A percentile compares a stretch with the other conserved stretches of the same genome.
phyloP scores from a whole-genome alignment of 2,797 vertebrate genomes.

The Gadopsis bispinosus region DNA sequence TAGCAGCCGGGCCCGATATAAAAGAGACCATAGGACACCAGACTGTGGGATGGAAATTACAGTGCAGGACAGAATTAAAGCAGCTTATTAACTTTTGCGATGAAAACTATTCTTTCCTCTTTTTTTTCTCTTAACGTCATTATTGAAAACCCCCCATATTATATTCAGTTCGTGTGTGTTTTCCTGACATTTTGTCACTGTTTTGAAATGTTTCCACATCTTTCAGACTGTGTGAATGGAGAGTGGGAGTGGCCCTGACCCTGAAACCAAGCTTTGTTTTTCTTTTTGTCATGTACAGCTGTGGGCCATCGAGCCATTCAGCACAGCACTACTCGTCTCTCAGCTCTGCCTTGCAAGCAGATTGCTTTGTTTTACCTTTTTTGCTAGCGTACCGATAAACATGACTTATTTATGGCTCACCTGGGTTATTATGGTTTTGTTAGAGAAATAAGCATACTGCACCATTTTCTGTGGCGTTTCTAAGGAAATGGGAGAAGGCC shows the following conservation, averaged over 20 bases:
- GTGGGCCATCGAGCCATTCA: conserved; percentile 27
- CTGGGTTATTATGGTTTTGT: conserved; percentile 53
- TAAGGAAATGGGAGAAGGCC: conserved; percentile 42
- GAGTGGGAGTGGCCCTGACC: conserved; percentile 4
- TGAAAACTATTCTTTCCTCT: conserved; percentile 28
- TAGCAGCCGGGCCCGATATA: conserved; percentile 46
- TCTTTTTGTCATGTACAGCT: conserved; percentile 12
- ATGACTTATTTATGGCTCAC: conserved; percentile 66
- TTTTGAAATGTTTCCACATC: conserved; percentile 22
- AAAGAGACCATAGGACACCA: conserved; percentile 39
- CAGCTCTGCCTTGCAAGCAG: neutral
- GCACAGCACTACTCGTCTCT: conserved; percentile 2
- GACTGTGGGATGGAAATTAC: conserved; percentile 57
- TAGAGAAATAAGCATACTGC: conserved; percentile 45
- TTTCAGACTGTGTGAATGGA: conserved; percentile 19
- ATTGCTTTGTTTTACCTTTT: conserved; percentile 44
- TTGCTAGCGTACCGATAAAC: conserved; percentile 24
- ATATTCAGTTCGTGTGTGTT: conserved; percentile 17
- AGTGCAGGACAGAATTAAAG: conserved; percentile 50
- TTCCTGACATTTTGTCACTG: conserved; percentile 5
- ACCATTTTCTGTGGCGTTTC: conserved; percentile 50
- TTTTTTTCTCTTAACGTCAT: conserved; percentile 18
- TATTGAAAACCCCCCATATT: conserved; percentile 34
- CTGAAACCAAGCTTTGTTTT: conserved; percentile 35
- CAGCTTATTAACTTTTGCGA: conserved; percentile 54